phyloP scores from a whole-genome alignment of 2,797 vertebrate genomes.

The Tokudaia muenninki region DNA sequence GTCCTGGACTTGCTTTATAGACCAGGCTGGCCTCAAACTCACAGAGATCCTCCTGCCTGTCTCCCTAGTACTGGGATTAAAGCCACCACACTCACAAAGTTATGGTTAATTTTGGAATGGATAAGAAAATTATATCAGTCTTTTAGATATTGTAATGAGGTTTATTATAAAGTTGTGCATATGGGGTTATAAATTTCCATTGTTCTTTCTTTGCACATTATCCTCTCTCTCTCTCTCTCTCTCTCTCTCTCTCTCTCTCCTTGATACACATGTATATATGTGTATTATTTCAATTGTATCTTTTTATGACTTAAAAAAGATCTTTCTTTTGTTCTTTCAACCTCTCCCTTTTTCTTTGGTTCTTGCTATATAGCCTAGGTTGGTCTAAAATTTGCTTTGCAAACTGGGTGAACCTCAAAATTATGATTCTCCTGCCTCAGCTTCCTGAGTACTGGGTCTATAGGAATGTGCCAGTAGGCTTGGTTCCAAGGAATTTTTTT shows the following conservation, averaged over 20 bases:
- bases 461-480: background rate
- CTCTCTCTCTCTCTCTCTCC: too few relatives aligned
- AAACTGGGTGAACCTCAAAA: background rate
- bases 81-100: background rate
- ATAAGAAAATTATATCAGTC: background rate
- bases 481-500: background rate
- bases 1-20: background rate
- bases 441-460: background rate
- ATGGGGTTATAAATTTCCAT: background rate
- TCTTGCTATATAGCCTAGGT: background rate
- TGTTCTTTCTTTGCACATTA: background rate
- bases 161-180: slow-evolving; percentile 5
- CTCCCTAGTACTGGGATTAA: background rate
- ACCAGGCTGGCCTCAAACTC: background rate
- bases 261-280: background rate
- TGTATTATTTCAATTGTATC: background rate
- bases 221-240: too few relatives aligned
- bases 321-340: background rate
- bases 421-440: background rate
- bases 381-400: background rate
- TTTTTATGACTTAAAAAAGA: slow-evolving; percentile 1
- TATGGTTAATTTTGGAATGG: background rate
- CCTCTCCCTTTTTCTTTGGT: background rate
- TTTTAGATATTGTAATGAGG: slow-evolving; percentile 9
- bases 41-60: background rate